phyloP scores from a whole-genome alignment of 2,888 invertebrate genomes.

The Podotricha telesiphe region DNA sequence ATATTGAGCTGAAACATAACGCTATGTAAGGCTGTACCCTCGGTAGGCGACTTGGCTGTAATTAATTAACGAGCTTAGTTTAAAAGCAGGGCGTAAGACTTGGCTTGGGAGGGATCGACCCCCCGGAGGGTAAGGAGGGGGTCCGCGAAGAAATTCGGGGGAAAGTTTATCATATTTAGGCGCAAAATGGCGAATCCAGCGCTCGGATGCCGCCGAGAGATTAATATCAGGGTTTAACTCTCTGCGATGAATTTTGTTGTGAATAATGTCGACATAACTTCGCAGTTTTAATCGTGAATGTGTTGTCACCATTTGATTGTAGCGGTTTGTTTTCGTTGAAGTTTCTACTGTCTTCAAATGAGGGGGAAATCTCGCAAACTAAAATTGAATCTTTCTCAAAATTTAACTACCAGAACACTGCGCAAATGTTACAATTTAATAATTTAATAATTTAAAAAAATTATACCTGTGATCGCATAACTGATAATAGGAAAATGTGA shows the following conservation, averaged over 20 bases:
- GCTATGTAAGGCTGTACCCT: constrained; percentile 76
- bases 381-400: not conserved
- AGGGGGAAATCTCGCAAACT: not conserved
- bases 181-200: constrained; percentile 84
- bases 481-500: too few relatives aligned
- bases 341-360: constrained; percentile 23
- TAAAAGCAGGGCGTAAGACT: constrained; percentile 84
- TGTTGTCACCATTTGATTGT: constrained; percentile 47
- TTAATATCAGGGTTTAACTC: constrained; percentile 83
- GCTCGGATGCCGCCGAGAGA: constrained; percentile 78
- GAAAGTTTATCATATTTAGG: constrained; percentile 84
- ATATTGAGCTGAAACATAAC: constrained; percentile 80
- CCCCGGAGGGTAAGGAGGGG: constrained; percentile 59
- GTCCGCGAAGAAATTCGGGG: constrained; percentile 79
- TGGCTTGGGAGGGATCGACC: constrained; percentile 65
- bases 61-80: constrained; percentile 85
- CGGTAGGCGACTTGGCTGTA: constrained; percentile 81
- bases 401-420: not conserved
- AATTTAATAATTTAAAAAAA: not conserved
- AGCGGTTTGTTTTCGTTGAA: constrained; percentile 38
- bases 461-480: too few relatives aligned
- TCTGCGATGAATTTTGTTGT: constrained; percentile 78
- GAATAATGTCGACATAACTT: constrained; percentile 75
- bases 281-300: constrained; percentile 61
- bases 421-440: not conserved